phyloP scores from a whole-genome alignment of 2,113 vertebrate genomes.

The Chamaetylas fuelleborni region DNA sequence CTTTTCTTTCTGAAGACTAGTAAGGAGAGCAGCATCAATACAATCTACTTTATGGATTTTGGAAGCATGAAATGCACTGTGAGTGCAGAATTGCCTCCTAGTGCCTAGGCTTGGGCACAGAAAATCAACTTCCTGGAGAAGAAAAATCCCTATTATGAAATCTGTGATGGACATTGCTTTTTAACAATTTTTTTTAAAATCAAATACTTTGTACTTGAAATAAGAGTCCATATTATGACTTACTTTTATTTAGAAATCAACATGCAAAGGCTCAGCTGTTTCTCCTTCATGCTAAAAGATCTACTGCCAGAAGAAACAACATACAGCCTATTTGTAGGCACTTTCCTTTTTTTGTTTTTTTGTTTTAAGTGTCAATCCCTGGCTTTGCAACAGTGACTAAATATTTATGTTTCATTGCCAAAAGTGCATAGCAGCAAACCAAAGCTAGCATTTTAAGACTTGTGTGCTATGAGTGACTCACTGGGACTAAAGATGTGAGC shows the following conservation, averaged over 20 bases:
- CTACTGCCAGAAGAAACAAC: not conserved
- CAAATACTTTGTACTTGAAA: not conserved
- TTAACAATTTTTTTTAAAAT: not conserved
- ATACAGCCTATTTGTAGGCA: not conserved
- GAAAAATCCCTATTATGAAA: not conserved
- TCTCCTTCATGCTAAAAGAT: not conserved
- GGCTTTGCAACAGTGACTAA: not conserved
- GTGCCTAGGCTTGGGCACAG: not conserved
- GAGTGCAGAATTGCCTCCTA: not conserved
- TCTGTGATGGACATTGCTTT: not conserved
- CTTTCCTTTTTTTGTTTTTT: fast-evolving
- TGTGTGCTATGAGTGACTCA: not conserved
- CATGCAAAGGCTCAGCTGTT: not conserved
- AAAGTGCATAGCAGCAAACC: not conserved
- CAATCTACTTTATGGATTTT: not conserved
- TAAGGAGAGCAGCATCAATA: not conserved
- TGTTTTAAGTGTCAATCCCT: not conserved
- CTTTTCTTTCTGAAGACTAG: not conserved
- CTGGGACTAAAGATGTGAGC: not conserved
- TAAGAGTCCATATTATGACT: not conserved
- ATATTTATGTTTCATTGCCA: not conserved
- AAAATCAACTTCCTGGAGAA: not conserved
- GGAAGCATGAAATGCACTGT: not conserved
- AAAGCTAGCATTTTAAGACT: not conserved
- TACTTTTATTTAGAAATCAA: not conserved